Conservation (phyloP, 2,888 invertebrate species). For the Hemithea aestivaria region DNA sequence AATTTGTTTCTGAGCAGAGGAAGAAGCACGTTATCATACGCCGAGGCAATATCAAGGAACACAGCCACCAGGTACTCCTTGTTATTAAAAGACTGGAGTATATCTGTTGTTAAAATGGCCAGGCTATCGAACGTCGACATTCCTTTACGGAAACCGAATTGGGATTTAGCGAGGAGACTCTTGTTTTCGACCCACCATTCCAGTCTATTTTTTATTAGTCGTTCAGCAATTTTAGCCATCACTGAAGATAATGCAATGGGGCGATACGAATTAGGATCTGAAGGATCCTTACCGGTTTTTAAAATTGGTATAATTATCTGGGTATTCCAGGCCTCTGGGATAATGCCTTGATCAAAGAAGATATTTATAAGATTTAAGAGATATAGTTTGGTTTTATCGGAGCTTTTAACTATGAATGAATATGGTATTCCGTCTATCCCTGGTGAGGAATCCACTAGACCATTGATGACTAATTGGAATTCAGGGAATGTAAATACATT, state of each 20-base stretch:
- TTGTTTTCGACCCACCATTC: slow-evolving; percentile 28
- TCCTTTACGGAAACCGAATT: slow-evolving; percentile 32
- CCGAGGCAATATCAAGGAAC: slow-evolving; percentile 30
- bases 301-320: slow-evolving; percentile 28
- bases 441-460: slow-evolving; percentile 11
- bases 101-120: slow-evolving; percentile 25
- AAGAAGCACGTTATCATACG: slow-evolving; percentile 30
- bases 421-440: slow-evolving; percentile 13
- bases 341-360: slow-evolving; percentile 4
- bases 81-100: slow-evolving; percentile 17
- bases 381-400: slow-evolving; percentile 2
- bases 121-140: slow-evolving; percentile 31
- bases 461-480: slow-evolving; percentile 4
- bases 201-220: slow-evolving; percentile 26
- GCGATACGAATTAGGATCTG: slow-evolving; percentile 14
- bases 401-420: slow-evolving; percentile 7
- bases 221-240: slow-evolving; percentile 25
- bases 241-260: slow-evolving; percentile 27
- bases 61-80: slow-evolving; percentile 21
- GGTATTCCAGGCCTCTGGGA: slow-evolving; percentile 22
- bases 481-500: slow-evolving; percentile 4
- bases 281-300: slow-evolving; percentile 26
- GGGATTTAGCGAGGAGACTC: slow-evolving; percentile 13
- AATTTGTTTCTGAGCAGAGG: slow-evolving; percentile 26
- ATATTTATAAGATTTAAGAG: slow-evolving; percentile 1